Base-by-base conservation (phyloP, 2,113 vertebrate species). In the Alethe diademata region DNA sequence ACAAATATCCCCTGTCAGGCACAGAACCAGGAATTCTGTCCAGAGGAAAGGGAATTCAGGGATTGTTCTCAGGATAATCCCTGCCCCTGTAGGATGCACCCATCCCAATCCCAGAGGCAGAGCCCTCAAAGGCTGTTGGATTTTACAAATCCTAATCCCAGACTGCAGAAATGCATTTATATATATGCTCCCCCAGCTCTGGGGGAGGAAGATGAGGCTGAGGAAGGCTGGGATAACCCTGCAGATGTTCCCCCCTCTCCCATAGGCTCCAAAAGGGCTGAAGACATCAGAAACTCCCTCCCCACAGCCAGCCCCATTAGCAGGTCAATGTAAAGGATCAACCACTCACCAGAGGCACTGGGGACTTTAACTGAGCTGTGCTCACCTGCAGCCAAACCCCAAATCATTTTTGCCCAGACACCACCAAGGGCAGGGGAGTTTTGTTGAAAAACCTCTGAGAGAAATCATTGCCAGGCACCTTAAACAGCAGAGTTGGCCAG, bases 381-480 rank as follows among this genome's bases (percentile, higher is more conserved):
- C 29, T 70, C 90, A 84, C 87, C 95, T 78, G 85, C 28, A 81
- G 89, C 92, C 90, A 87, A 94, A 43, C 11, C 67, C 80, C 11
- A 90, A 81, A 47, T 62, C 48, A 26, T 74, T 78, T 60, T 33
- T 81, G 93, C 76, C 76, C 76, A 66, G 50, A 62, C n/a, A 26
- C 25, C 9, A 1, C 14, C 76, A 9, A 58, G 87, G 87, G 71
- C 90, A 56, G 47, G 19, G 78, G 33, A 1, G 2, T 35, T 84
- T 19, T 0, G 1, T 10, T 50, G 22, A 1, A 45, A 70, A 72
- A 66, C 5, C 0, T 2, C 62, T 28, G 19, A 19, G 29, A 54
- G 26, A 74, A 95, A 35, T 47, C 29, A 5, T 35, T 54, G 84
- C 80, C 56, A 19, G 43, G 67, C 84, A 56, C 38, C 76, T 53